Evolutionary conservation across 2,113 vertebrate genomes (phyloP).

Genomic region (Tonatia bakeri): DNA sequence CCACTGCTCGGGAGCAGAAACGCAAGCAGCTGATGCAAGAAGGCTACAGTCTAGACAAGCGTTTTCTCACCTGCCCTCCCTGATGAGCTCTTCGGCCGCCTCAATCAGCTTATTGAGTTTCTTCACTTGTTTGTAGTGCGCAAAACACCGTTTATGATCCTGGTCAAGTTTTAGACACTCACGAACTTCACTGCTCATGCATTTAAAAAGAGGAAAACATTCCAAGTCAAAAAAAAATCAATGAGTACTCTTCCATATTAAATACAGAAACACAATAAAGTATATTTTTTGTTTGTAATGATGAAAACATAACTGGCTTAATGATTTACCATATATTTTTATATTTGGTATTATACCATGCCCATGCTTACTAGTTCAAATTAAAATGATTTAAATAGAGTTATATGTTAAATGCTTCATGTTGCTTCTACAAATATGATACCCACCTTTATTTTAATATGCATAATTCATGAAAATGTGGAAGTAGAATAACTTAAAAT

Average conservation of each 20-base stretch:
- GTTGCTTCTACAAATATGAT: background rate
- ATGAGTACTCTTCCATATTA: background rate
- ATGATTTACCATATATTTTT: background rate
- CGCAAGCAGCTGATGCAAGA: background rate
- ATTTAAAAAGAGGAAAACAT: constrained; percentile 54
- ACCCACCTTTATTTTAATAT: background rate
- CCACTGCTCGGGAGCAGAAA: background rate
- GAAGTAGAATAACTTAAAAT: constrained; percentile 13
- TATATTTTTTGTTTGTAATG: background rate
- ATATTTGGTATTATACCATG: background rate
- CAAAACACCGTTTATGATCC: constrained; percentile 95
- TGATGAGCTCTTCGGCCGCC: constrained; percentile 92
- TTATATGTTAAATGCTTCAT: background rate
- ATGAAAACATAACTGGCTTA: background rate
- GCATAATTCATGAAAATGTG: background rate
- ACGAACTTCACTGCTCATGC: constrained; percentile 89
- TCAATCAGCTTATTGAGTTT: constrained; percentile 95
- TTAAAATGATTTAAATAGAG: background rate
- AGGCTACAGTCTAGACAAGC: fast-evolving
- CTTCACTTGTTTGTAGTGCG: constrained; percentile 97
- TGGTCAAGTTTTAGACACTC: constrained; percentile 98
- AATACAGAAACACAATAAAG: constrained; percentile 29
- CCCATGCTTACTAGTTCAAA: background rate
- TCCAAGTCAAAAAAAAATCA: constrained; percentile 46
- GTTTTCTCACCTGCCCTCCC: constrained; percentile 88